Base-by-base conservation (phyloP, 2,888 invertebrate genomes). In the Drosophila cracens region DNA sequence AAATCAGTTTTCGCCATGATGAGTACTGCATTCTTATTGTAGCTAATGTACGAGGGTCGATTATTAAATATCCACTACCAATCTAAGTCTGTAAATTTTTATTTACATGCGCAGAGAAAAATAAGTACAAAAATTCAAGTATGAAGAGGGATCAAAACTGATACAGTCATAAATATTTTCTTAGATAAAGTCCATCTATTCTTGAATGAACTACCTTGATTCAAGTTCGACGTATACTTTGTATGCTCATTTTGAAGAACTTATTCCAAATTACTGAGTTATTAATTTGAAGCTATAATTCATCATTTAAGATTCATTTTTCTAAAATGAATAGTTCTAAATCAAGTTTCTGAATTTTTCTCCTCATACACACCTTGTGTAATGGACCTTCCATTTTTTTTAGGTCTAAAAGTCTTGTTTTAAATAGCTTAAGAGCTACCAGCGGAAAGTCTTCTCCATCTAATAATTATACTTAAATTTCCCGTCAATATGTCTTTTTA, bases 41-140 rank as follows among this genome's bases (percentile, higher is more conserved):
- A 59, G n/a, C 46, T 43, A 53, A 18, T 68, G 18, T 52, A 18
- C 27, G 40, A 68, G 69, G 69, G 25, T 34, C 49, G 49, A 31
- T 40, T 49, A 51, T 43, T 51, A 46, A 25, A 46, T 38, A 18
- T 21, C 21, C 43, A 21, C 21, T 13, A 21, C 1, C 13, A 21
- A 21, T 46, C n/a, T 7, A 21, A 46, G 7, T 46, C 7, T 13
- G n/a, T 46, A 13, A 13, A 21, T n/a, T n/a, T n/a, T 43, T 43
- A 21, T 11, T 13, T 5, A 21, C 2, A 21, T 25, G 8, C 46
- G 8, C 25, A 16, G 25, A 25, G 21, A 46, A 25, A 16, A 25
- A 25, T 4, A 25, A 21, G 46, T 40, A n/a, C n/a, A n/a, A 40
- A 40, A 13, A 13, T 46, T 13, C 13, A 13, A 7, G 46, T 7